phyloP scores from a whole-genome alignment of 2,113 vertebrate genomes.

The Apodemus sylvaticus region DNA sequence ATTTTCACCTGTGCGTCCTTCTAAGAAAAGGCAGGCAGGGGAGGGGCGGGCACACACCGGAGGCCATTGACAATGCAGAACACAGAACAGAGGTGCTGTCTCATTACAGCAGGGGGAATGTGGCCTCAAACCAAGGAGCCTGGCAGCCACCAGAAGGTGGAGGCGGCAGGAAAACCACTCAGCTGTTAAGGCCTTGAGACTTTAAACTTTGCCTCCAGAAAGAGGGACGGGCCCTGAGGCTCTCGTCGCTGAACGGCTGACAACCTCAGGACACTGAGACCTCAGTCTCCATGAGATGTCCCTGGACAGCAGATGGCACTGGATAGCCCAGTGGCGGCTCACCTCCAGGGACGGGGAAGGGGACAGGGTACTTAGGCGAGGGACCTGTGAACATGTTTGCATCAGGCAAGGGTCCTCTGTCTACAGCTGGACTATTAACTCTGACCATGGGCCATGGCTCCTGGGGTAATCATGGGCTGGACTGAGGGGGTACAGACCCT shows the following conservation, averaged over 20 bases:
- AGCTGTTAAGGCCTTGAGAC: not conserved
- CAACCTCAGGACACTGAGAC: not conserved
- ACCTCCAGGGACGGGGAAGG: not conserved
- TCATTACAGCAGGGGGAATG: fast-evolving
- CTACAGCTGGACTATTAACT: not conserved
- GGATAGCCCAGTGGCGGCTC: not conserved
- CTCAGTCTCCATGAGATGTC: no score
- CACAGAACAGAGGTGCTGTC: no score
- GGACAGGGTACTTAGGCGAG: not conserved
- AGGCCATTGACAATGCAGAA: fast-evolving
- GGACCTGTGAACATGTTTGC: not conserved
- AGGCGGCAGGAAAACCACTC: not conserved
- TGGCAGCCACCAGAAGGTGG: not conserved
- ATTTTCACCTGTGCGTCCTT: not conserved
- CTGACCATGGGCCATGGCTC: fast-evolving
- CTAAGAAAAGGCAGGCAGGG: not conserved
- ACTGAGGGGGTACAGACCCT: not conserved
- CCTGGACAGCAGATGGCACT: not conserved
- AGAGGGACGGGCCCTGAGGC: no score
- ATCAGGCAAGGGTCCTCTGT: not conserved
- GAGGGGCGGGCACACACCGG: fast-evolving
- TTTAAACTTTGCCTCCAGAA: not conserved
- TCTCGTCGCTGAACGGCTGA: fast-evolving
- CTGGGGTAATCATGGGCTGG: not conserved
- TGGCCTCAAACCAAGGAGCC: not conserved